Evolutionary conservation across 30 jellyfish, hydroid and myxozoan species (phyloP).

Genomic region (Chrysaora quinquecirrha): DNA sequence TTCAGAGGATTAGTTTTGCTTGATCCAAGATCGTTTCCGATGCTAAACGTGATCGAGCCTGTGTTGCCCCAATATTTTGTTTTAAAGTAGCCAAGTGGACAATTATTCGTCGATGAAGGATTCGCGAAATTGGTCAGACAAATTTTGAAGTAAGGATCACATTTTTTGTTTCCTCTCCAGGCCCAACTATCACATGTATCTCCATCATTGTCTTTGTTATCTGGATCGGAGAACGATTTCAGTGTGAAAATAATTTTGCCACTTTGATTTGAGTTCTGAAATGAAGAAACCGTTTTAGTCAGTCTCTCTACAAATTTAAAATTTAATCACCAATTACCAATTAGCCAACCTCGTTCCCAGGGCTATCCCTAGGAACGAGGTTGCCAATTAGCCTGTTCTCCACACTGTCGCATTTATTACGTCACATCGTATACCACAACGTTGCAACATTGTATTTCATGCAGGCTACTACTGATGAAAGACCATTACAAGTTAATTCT

Average conservation of each 20-base stretch:
- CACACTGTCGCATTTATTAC: too few species aligned
- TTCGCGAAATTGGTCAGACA: conserved; percentile 19
- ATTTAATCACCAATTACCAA: too few species aligned
- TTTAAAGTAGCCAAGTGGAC: conserved; percentile 3
- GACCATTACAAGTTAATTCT: too few species aligned
- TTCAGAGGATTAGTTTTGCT: neutral
- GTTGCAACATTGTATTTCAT: too few species aligned
- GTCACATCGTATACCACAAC: too few species aligned
- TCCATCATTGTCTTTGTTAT: conserved; percentile 16
- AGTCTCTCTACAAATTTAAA: too few species aligned
- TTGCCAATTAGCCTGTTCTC: too few species aligned
- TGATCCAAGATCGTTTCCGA: conserved; percentile 6
- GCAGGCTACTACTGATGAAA: too few species aligned
- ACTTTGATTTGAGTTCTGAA: conserved; percentile 29
- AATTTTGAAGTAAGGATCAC: conserved; percentile 48
- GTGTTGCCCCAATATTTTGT: conserved; percentile 20
- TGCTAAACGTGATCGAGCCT: conserved; percentile 3
- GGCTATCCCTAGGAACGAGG: too few species aligned
- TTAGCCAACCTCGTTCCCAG: too few species aligned
- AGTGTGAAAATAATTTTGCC: conserved; percentile 16
- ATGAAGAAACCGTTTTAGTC: too few species aligned
- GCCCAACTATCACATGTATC: conserved; percentile 3
- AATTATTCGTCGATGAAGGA: conserved; percentile 28
- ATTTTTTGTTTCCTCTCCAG: conserved; percentile 5
- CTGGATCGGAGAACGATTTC: conserved; percentile 15